Conservation (phyloP, 2,888 invertebrate genomes). For the Cheiracanthium punctorium region DNA sequence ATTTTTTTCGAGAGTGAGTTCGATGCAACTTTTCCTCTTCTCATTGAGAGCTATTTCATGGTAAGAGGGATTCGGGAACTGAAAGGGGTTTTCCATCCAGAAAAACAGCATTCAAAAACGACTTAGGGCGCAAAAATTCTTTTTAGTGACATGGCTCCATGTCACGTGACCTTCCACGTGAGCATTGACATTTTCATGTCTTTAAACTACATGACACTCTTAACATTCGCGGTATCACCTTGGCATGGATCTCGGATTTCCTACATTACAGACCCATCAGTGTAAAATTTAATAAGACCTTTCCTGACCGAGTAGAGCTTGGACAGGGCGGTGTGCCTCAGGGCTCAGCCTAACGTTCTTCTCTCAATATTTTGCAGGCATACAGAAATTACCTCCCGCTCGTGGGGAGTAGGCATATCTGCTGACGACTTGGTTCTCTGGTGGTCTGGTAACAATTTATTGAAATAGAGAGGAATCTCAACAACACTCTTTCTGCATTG, state of each 20-base stretch:
- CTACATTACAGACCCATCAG: constrained; percentile 21
- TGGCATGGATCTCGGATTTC: background rate
- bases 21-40: too few relatives aligned
- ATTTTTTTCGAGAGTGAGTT: too few relatives aligned
- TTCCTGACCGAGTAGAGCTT: background rate
- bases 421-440: constrained; percentile 17
- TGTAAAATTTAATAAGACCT: constrained; percentile 12
- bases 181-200: too few relatives aligned
- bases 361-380: background rate
- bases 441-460: background rate
- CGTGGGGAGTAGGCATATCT: background rate
- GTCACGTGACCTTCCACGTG: too few relatives aligned
- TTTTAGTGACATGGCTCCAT: too few relatives aligned
- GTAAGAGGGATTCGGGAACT: too few relatives aligned
- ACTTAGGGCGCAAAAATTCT: too few relatives aligned
- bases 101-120: too few relatives aligned
- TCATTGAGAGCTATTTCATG: too few relatives aligned
- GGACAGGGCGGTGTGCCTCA: constrained; percentile 14
- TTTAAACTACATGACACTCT: background rate
- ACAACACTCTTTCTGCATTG: background rate
- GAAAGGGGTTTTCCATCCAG: too few relatives aligned
- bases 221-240: background rate
- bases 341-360: background rate
- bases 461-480: background rate
- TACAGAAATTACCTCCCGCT: background rate